These are phyloP conservation scores for Rachycentron canadum DNA, from an alignment of 2,797 vertebrate genomes.

Conservation along the genomic window DNA sequence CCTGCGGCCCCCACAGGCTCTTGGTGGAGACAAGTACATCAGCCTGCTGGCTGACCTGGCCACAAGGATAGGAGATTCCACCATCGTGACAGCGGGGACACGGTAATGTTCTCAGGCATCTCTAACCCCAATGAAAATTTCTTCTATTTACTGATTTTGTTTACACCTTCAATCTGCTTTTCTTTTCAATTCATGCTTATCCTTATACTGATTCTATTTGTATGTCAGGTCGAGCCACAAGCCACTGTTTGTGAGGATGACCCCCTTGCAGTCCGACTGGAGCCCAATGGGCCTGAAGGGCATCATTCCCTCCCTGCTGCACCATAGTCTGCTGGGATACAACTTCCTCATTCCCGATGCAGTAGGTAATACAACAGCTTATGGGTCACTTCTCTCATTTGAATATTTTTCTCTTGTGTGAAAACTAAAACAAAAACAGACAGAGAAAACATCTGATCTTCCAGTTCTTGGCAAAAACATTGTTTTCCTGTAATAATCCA, in stretches of 20 bases:
- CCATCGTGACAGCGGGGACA: constrained; percentile 87
- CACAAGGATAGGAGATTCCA: constrained; percentile 84
- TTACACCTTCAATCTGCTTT: background rate
- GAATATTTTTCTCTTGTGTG: background rate
- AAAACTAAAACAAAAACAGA: background rate
- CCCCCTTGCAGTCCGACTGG: constrained; percentile 88
- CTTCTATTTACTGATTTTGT: background rate
- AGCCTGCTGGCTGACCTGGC: constrained; percentile 83
- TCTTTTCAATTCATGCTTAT: fast-evolving
- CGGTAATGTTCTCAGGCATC: constrained; percentile 77
- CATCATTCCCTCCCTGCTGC: constrained; percentile 91
- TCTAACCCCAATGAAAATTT: background rate
- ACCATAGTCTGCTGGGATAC: constrained; percentile 94
- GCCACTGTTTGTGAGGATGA: constrained; percentile 90
- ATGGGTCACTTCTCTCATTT: constrained; percentile 33
- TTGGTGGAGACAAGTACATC: constrained; percentile 86
- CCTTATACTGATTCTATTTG: background rate
- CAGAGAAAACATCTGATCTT: background rate
- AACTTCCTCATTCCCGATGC: constrained; percentile 95
- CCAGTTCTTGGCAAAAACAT: background rate
- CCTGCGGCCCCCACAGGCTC: constrained; percentile 73
- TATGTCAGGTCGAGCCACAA: constrained; percentile 87
- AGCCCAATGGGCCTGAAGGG: constrained; percentile 89
- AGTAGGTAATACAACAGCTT: constrained; percentile 88
- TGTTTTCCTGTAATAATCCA: constrained; percentile 45